Conservation (phyloP, 2,797 vertebrate genomes). For the Chaunax sp. region DNA sequence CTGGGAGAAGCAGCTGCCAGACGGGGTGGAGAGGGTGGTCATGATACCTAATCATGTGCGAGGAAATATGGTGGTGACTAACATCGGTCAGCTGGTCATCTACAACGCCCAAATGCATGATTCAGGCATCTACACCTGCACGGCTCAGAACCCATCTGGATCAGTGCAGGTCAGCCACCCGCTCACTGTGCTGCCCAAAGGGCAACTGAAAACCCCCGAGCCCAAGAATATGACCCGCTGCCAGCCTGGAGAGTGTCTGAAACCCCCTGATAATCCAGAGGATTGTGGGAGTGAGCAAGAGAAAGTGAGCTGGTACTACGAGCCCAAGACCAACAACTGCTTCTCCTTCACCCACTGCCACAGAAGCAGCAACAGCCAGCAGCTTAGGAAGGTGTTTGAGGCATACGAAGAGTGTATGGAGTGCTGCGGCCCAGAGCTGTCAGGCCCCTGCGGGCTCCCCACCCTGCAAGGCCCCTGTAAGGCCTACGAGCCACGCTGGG, state of each 20-base stretch:
- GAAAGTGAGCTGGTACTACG: conserved; percentile 92
- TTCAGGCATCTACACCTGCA: conserved; percentile 93
- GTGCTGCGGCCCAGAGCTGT: conserved; percentile 90
- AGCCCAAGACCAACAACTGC: conserved; percentile 93
- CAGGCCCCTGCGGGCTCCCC: conserved; percentile 88
- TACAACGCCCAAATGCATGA: conserved; percentile 93
- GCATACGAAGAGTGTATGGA: conserved; percentile 90
- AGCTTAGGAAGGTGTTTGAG: conserved; percentile 86
- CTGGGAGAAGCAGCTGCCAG: conserved; percentile 92
- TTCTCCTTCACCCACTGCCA: conserved; percentile 89
- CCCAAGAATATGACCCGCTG: conserved; percentile 85
- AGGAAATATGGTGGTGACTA: conserved; percentile 95
- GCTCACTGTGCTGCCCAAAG: conserved; percentile 85
- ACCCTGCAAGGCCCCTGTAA: conserved; percentile 94
- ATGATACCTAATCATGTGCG: conserved; percentile 92
- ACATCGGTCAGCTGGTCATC: conserved; percentile 96
- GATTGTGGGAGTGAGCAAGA: conserved; percentile 89
- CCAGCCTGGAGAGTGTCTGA: conserved; percentile 86
- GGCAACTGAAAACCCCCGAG: conserved; percentile 69
- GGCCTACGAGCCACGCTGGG: conserved; percentile 94
- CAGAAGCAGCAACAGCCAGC: conserved; percentile 77
- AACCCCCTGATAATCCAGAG: conserved; percentile 83
- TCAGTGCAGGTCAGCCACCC: conserved; percentile 87
- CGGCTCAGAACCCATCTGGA: conserved; percentile 87
- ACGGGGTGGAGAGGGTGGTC: conserved; percentile 83